Conservation (phyloP, 2,888 invertebrate species). For the Noctua janthe region DNA sequence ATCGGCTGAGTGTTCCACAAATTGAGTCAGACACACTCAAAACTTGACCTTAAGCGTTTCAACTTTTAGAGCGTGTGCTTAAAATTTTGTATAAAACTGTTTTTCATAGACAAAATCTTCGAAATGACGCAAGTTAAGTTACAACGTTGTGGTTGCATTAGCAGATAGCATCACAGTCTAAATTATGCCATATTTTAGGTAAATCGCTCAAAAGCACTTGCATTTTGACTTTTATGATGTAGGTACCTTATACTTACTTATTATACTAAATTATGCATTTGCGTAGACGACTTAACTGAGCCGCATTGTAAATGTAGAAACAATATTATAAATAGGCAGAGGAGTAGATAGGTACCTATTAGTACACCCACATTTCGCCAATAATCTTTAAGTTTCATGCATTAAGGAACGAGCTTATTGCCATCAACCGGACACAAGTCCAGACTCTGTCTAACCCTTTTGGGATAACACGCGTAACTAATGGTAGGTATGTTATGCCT, state of each 20-base stretch:
- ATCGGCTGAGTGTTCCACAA: not conserved
- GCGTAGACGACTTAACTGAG: not conserved
- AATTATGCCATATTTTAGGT: slow-evolving; percentile 68
- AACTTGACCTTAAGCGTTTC: not conserved
- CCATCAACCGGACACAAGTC: not conserved
- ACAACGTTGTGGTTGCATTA: slow-evolving; percentile 21
- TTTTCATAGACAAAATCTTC: not conserved
- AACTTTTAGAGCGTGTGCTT: not conserved
- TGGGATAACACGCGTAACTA: not conserved
- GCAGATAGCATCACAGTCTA: slow-evolving; percentile 10
- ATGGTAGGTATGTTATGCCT: not conserved
- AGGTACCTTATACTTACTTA: not conserved
- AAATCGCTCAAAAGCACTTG: slow-evolving; percentile 49
- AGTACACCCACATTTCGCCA: not conserved
- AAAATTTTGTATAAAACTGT: not conserved
- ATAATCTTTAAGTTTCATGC: not conserved
- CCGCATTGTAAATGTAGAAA: not conserved
- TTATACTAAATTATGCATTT: not conserved
- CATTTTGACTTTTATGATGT: slow-evolving; percentile 1
- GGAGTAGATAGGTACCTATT: too few species aligned
- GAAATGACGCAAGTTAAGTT: slow-evolving; percentile 2
- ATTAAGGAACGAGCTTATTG: not conserved
- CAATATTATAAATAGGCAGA: not conserved
- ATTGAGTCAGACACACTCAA: slow-evolving; percentile 9
- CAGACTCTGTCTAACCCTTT: not conserved